Percentiles rank a stretch among this genome's conserved stretches.
Evolutionary conservation across 2,113 vertebrate species (phyloP).

Genomic region (Sigmodon hispidus): DNA sequence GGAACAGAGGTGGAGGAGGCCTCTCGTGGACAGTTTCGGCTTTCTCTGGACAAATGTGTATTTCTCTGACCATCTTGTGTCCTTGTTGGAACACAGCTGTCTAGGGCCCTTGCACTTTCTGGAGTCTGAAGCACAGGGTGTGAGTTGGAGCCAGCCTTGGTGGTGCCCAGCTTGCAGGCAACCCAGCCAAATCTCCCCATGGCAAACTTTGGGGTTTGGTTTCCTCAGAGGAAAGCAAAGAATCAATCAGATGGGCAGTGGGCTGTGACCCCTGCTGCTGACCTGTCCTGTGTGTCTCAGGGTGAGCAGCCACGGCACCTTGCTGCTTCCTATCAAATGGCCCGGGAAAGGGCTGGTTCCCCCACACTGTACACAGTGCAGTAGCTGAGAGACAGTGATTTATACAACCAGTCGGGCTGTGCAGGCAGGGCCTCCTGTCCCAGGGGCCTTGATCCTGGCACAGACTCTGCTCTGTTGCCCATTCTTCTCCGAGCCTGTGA

Average conservation of each 20-base stretch:
- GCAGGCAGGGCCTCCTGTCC: not conserved
- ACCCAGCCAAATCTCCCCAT: not conserved
- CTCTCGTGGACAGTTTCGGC: not conserved
- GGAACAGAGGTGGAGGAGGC: slow-evolving; percentile 23
- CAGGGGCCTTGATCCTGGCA: not conserved
- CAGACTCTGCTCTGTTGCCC: not conserved
- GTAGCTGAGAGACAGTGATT: not conserved
- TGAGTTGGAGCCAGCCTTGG: not conserved
- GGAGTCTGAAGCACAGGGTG: not conserved
- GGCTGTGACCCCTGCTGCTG: not conserved
- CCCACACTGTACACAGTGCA: not conserved
- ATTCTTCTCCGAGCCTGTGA: slow-evolving; percentile 6
- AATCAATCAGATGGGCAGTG: not conserved
- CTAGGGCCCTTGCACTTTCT: not conserved
- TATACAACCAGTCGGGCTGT: not conserved
- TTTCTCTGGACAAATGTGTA: not conserved
- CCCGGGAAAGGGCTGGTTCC: not conserved
- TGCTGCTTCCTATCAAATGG: not conserved
- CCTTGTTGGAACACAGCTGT: not conserved
- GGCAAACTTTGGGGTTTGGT: not conserved
- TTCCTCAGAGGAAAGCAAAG: not conserved
- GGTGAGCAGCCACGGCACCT: not conserved
- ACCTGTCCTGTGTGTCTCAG: not conserved
- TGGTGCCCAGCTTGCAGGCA: not conserved
- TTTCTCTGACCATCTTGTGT: slow-evolving; percentile 14